Base-by-base conservation (phyloP, 2,888 invertebrate species). In the Brenthis daphne region DNA sequence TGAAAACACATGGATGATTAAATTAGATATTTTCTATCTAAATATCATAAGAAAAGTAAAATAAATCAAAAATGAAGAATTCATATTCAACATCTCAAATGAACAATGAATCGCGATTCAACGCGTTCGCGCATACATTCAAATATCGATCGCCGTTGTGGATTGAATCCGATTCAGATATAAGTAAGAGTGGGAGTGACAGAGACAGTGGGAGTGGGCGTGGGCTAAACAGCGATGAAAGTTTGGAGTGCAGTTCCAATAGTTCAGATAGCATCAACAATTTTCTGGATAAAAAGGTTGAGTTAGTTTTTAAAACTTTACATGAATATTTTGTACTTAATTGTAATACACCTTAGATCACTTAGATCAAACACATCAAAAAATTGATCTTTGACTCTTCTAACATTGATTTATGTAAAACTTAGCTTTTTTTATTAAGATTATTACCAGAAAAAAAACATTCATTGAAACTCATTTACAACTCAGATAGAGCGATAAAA, bases 91-190 rank as follows among this genome's bases (percentile, higher is more conserved):
- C 72, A 6, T 71, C 74, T 12, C 68, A 70, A 70, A 78, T 77
- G 77, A 75, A 64, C 61, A 79, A 74, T 65, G 80, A 88, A 63
- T 81, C 80, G 5, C 81, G 83, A 37, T 82, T 86, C 54, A 89
- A 85, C 65, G 85, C 87, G 67, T 85, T 89, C 47, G 91, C 91
- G 1, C 90, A 93, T 67, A 92, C 88, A 67, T 91, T 93, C 70
- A 91, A 93, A 72, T 93, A 93, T 67, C 85, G 91, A 1, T 93
- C 93, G 4, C 93, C 93, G 11, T 70, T 93, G 47, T 93, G 93
- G 93, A 90, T 93, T 37, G 92, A 93, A 68, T 92, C 93, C 0
- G 93, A 93, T 66, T 89, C 93, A 0, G 91, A 89, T 37, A 73
- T 84, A 47, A 88, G 87, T 71, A 85, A 79, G 63, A 78, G 77